Evolutionary conservation across 2,113 vertebrate species (phyloP), one percentile per base, ranked within the genome.

Genomic region (Tachysurus fulvidraco): DNA sequence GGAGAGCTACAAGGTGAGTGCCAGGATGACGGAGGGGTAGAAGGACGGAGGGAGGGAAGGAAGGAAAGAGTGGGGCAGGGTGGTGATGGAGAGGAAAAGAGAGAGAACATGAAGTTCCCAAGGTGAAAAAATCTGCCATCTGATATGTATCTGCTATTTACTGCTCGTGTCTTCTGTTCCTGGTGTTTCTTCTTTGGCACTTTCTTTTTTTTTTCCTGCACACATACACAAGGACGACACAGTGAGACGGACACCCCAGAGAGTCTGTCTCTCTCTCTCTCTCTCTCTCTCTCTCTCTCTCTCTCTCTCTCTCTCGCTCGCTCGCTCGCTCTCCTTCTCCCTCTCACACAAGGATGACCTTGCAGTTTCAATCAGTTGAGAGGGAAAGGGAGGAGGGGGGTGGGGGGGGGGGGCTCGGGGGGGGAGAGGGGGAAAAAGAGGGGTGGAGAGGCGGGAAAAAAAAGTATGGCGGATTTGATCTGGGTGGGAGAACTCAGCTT

Each of bases 1-100:
- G 98, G 98, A 88, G 98, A 99, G 89, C 96, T 99, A 60, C 98
- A 98, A 96, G 98, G 98, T 99, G 86, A 86, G 96, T 81, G 21
- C 21, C 11, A 65, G 64, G 17, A 60, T 71, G 71, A 88, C 81
- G 85, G 64, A 5, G 81, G 28, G 83, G 14, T 19, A 8, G 54
- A 1, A 28, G 30, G 13, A 10, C 13, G 50, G 23, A 11, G 44
- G 46, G 19, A 30, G 21, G 69, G n/a, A 30, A 52, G 25, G 71
- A 3, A 36, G 21, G 88, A 83, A 23, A 4, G 19, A 4, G 78
- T 60, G 87, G 74, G 46, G 41, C 60, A 67, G 80, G 17, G 59
- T 46, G 11, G 25, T 76, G 73, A 88, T 84, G 77, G 65, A 3
- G 73, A 59, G 82, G 76, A 55, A 13, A 44, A 62, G 19, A 28